phyloP scores from a whole-genome alignment of 2,888 invertebrate genomes.

The Labia minor region DNA sequence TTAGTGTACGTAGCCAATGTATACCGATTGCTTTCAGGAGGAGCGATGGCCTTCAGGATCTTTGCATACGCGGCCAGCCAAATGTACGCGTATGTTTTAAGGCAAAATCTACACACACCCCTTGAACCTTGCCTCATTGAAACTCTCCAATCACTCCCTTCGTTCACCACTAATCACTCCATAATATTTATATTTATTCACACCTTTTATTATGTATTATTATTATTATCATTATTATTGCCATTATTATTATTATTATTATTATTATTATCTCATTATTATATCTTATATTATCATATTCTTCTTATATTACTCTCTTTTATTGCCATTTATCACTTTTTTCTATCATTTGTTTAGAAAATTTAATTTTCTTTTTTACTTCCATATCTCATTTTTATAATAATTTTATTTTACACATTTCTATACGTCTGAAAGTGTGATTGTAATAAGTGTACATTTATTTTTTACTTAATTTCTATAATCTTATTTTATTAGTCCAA shows the following conservation, averaged over 20 bases:
- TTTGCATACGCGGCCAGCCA: slow-evolving; percentile 7
- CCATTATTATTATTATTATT: not conserved
- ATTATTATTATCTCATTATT: not conserved
- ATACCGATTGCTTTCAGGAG: not conserved
- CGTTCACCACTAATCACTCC: no score
- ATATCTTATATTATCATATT: not conserved
- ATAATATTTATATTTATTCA: no score
- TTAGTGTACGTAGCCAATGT: not conserved
- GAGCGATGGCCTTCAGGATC: not conserved
- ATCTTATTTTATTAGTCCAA: no score
- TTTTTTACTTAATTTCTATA: no score
- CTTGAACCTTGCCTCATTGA: not conserved
- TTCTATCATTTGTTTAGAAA: not conserved
- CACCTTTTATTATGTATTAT: not conserved
- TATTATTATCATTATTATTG: not conserved
- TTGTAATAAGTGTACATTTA: no score
- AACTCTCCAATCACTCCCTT: not conserved
- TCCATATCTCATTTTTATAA: no score
- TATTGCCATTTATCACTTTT: not conserved
- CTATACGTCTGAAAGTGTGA: no score
- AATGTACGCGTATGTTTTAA: slow-evolving; percentile 6
- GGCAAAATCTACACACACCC: not conserved
- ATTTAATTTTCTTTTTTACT: no score
- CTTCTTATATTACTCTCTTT: not conserved
- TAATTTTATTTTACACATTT: no score